Evolutionary conservation across 2,888 invertebrate genomes (phyloP), one percentile per base, ranked within the genome.

Genomic region (Aleiodes alternator): DNA sequence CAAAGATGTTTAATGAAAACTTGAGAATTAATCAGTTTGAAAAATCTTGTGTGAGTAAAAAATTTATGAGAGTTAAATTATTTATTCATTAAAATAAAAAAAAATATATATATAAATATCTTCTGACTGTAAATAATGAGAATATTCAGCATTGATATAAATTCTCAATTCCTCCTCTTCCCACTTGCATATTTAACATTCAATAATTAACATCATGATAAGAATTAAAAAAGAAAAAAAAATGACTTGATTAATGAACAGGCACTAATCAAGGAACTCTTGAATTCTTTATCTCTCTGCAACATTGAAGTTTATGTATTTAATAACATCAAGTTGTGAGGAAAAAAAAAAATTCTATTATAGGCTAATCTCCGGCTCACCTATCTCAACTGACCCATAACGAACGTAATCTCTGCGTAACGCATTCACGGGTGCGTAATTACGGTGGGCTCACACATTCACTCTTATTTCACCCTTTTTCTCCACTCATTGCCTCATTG

Each of bases 301-400:
- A 43, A 43, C 57, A 31, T 59, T 59, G 23, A 64, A 64, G 64
- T 64, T 64, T 43, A 48, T 23, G 43, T n/a, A 23, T 43, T 64
- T 51, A 51, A 55, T 64, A 43, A 48, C 48, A 43, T 16, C 16
- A 43, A 16, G 43, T 4, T 29, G 8, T 11, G 43, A 64, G 59
- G 66, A 74, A 75, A 79, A 79, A 79, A 79, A 70, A 81, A 77
- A 75, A 79, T 55, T 81, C 72, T 72, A 78, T 75, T 78, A 76
- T 68, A 70, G 73, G 72, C 80, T 82, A 82, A 85, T 82, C 82
- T 83, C 79, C 78, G 79, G 78, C 82, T 84, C 82, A 80, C 81
- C 80, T 82, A 84, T 82, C 82, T 84, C 80, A 82, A 82, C 76
- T 83, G 82, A 82, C 81, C 82, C 82, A 83, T 82, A 82, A 83